Evolutionary conservation across 2,113 vertebrate species (phyloP), one percentile per base, ranked within the genome.

Genomic region (Plestiodon gilberti): DNA sequence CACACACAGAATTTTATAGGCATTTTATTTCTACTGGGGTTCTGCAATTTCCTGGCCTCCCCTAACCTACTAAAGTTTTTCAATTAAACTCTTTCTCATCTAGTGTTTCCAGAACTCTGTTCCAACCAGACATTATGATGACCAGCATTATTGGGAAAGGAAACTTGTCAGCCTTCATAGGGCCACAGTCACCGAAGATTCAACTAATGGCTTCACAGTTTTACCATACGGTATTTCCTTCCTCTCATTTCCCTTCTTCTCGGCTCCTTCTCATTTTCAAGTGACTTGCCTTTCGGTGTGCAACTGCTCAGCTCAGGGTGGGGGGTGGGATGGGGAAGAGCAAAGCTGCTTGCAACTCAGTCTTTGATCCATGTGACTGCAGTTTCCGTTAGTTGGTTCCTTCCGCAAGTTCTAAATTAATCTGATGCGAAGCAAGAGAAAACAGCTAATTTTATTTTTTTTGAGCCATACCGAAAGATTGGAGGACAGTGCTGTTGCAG

Each of bases 351-450:
- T 90, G 94, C 95, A 40, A 55, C 64, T 89, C 93, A 83, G 84
- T 75, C 89, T 83, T 90, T 88, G 89, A 90, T 97, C 95, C 97
- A 97, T 97, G 97, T 97, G 97, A 97, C 97, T 95, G 93, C 94
- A 94, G 96, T 90, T 97, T 97, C 96, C 96, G 97, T 93, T 92
- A 23, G 87, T 95, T 96, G n/a, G 89, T 95, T 96, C 95, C 96
- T 97, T 97, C 97, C 97, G 97, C 96, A 96, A 95, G 95, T 89
- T 89, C 96, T 95, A 95, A 89, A 96, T 96, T 67, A 90, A 94
- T 83, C 94, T 89, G 91, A 94, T 87, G 94, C 95, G 92, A 40
- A 18, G 89, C 1, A 43, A 77, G 87, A 38, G 48, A 67, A 1
- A 33, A 3, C 1, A 91, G 90, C 87, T 22, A 52, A 78, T 82